phyloP scores from a whole-genome alignment of 2,888 invertebrate genomes.

The Ferrisia virgata region DNA sequence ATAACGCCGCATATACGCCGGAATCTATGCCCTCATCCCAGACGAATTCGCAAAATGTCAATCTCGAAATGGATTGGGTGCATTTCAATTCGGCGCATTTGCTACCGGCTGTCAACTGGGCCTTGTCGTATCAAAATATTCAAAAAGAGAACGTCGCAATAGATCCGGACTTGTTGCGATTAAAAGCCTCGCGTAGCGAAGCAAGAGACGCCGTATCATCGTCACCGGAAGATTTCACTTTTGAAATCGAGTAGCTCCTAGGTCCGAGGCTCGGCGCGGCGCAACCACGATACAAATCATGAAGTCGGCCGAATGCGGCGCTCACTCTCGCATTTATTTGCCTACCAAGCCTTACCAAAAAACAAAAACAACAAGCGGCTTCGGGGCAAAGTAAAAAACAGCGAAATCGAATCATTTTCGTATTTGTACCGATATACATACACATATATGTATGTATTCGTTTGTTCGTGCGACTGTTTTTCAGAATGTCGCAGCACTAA shows the following conservation, averaged over 20 bases:
- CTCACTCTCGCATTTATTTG: too few relatives aligned
- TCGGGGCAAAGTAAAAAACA: too few relatives aligned
- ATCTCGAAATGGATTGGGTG: slow-evolving; percentile 20
- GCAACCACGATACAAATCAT: too few relatives aligned
- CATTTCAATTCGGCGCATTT: neutral
- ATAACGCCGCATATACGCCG: neutral
- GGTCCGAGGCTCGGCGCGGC: too few relatives aligned
- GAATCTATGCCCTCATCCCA: neutral
- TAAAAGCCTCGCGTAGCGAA: neutral
- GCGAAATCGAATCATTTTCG: too few relatives aligned
- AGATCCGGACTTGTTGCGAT: slow-evolving; percentile 10
- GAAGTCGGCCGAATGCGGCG: too few relatives aligned
- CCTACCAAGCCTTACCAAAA: too few relatives aligned
- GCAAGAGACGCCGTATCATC: neutral
- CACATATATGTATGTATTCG: too few relatives aligned
- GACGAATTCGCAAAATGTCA: neutral
- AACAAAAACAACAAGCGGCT: too few relatives aligned
- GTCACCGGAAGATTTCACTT: slow-evolving; percentile 3
- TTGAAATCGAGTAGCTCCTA: slow-evolving; percentile 30
- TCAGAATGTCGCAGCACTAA: too few relatives aligned
- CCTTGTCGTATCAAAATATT: neutral
- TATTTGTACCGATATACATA: too few relatives aligned
- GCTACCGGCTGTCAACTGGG: slow-evolving; percentile 1
- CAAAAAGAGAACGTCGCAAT: neutral
- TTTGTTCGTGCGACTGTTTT: too few relatives aligned